Conservation (phyloP, 2,888 invertebrate species). For the Liopterus haemorrhoidalis region DNA sequence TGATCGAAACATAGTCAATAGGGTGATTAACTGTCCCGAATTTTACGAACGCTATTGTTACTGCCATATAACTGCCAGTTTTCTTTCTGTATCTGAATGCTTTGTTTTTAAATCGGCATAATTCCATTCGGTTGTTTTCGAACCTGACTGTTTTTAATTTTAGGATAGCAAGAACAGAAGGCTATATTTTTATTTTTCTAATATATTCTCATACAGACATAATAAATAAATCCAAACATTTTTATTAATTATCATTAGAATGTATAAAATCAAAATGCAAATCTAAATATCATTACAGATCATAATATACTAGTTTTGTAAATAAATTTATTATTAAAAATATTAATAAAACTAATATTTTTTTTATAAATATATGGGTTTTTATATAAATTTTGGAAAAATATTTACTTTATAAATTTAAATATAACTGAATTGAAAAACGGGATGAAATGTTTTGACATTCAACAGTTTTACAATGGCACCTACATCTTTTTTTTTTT, state of each 20-base stretch:
- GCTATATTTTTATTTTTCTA: constrained; percentile 18
- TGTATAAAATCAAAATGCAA: constrained; percentile 25
- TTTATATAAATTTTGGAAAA: not conserved
- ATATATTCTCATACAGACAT: constrained; percentile 24
- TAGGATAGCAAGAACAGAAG: no score
- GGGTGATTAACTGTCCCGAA: no score
- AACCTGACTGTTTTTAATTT: no score
- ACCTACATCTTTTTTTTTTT: no score
- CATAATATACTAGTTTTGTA: not conserved
- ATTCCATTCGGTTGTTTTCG: no score
- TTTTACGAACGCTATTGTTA: no score
- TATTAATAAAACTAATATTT: constrained; percentile 23
- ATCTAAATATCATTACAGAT: constrained; percentile 13
- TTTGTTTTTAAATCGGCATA: no score
- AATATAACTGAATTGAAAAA: constrained; percentile 7
- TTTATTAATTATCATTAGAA: constrained; percentile 20
- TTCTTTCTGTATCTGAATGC: no score
- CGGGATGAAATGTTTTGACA: constrained; percentile 9
- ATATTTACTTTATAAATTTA: constrained; percentile 8
- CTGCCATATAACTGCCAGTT: no score
- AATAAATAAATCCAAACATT: constrained; percentile 19
- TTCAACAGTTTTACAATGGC: constrained; percentile 12
- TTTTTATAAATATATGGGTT: constrained; percentile 3
- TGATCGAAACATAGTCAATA: no score
- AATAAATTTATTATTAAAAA: constrained; percentile 19